phyloP scores from a whole-genome alignment of 1,140 invertebrate species.

The Drosophila kurseongensis region DNA sequence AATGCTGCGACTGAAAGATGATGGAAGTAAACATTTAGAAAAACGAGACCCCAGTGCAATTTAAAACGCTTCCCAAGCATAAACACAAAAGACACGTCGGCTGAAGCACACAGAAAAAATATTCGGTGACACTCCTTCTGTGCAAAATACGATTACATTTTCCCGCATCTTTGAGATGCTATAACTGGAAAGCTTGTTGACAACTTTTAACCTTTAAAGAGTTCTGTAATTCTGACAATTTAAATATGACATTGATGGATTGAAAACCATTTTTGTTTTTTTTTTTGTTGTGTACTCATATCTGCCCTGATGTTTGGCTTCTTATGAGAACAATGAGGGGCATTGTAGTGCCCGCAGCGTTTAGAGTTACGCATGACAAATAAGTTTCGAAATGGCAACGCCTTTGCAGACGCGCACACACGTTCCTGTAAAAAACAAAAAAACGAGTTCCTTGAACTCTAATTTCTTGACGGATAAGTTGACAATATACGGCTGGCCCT shows the following conservation, averaged over 20 bases:
- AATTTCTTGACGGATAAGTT: conserved; percentile 13
- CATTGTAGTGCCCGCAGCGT: conserved; percentile 38
- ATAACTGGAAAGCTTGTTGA: background rate
- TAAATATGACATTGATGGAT: too few relatives aligned
- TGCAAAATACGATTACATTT: too few relatives aligned
- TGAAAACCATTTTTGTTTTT: background rate
- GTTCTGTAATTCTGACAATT: too few relatives aligned
- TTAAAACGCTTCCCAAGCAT: conserved; percentile 61
- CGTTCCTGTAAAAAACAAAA: conserved; percentile 13
- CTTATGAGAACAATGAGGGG: conserved; percentile 19
- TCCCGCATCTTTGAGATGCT: too few relatives aligned
- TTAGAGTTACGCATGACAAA: conserved; percentile 57
- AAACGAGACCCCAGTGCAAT: conserved; percentile 74
- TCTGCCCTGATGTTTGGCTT: conserved; percentile 4
- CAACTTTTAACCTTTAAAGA: too few relatives aligned
- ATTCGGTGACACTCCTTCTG: background rate
- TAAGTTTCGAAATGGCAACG: conserved; percentile 65
- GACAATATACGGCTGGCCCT: conserved; percentile 24
- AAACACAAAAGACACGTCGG: conserved; percentile 19
- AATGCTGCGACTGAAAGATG: conserved; percentile 8
- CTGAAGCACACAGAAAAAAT: background rate
- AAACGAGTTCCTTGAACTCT: conserved; percentile 66
- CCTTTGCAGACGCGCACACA: conserved; percentile 30
- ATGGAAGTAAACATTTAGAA: conserved; percentile 51
- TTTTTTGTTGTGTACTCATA: conserved; percentile 6